Evolutionary conservation across 1,140 invertebrate genomes (phyloP), one percentile per base, ranked within the genome.

Genomic region (Wasmannia auropunctata): DNA sequence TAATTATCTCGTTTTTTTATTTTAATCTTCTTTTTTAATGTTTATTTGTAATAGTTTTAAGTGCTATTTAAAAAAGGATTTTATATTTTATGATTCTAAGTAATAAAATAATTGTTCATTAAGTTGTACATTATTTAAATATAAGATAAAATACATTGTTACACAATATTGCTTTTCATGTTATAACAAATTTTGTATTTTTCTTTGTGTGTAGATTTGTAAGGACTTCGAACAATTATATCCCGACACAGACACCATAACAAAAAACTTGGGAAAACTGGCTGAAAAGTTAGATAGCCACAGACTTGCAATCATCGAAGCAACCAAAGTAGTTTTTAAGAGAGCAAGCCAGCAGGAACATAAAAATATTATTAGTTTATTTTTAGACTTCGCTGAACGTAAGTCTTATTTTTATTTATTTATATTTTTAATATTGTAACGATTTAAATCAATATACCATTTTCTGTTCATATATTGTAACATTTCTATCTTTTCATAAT

Each of bases 141-240:
- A 40, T 40, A 40, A 63, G 14, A 65, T 65, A n/a, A 40, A 65
- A 1, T 65, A 10, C 3, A 40, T 1, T 40, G 7, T 65, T 65
- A n/a, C 22, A 65, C 5, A 46, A n/a, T 65, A 6, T 22, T 49
- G 46, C 16, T 49, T 19, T 2, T 49, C 46, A 16, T 4, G 7
- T 49, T 4, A 49, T 49, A n/a, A 49, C 14, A 19, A 43, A 6
- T 40, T 40, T 40, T 40, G 37, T 19, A 49, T 49, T 54, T 72
- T 54, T 54, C 37, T 40, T 8, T 16, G 31, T 72, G 2, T 54
- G 19, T 40, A 72, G 69, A 72, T 72, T 54, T 40, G 14, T 14
- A 40, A 72, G 49, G 49, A 72, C 49, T 72, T 72, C 19, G 69
- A 54, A 5, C 34, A 54, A 72, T 16, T 72, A 7, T 72, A 34